Percentiles rank a stretch among this genome's conserved stretches.
phyloP scores from a whole-genome alignment of 2,113 vertebrate genomes.

The Melospiza georgiana region DNA sequence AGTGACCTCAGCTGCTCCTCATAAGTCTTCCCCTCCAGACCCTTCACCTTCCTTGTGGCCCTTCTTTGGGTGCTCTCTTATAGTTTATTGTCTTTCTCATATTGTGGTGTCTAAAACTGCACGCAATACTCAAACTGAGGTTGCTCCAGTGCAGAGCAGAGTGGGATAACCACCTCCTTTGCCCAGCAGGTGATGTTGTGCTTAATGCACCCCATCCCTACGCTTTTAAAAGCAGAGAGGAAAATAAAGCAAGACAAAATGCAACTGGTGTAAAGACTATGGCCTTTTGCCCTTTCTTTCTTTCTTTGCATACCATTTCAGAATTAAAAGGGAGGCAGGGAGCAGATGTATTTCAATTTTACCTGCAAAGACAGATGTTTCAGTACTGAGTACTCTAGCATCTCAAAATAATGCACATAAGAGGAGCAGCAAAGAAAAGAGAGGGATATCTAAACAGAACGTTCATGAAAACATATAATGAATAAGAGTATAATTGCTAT shows the following conservation, averaged over 20 bases:
- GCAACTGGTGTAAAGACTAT: background rate
- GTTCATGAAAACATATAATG: background rate
- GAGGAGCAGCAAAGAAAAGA: background rate
- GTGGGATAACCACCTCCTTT: background rate
- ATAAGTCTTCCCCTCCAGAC: background rate
- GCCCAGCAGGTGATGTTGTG: background rate
- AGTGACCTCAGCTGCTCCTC: background rate
- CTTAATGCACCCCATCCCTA: background rate
- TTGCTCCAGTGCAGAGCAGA: background rate
- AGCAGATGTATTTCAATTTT: background rate
- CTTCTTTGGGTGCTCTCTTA: background rate
- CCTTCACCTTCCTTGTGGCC: background rate
- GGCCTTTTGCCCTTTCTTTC: background rate
- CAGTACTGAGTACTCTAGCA: background rate
- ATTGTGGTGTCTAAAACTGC: background rate
- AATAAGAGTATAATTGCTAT: background rate
- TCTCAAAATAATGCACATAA: background rate
- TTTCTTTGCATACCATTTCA: background rate
- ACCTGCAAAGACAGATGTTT: background rate
- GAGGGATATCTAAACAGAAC: background rate
- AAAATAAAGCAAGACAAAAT: background rate
- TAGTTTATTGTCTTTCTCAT: background rate
- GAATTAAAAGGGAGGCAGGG: background rate
- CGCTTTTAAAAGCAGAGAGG: background rate
- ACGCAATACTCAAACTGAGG: rapidly evolving